Conservation (phyloP, 2,888 invertebrate species). For the Lithophane ornitopus region DNA sequence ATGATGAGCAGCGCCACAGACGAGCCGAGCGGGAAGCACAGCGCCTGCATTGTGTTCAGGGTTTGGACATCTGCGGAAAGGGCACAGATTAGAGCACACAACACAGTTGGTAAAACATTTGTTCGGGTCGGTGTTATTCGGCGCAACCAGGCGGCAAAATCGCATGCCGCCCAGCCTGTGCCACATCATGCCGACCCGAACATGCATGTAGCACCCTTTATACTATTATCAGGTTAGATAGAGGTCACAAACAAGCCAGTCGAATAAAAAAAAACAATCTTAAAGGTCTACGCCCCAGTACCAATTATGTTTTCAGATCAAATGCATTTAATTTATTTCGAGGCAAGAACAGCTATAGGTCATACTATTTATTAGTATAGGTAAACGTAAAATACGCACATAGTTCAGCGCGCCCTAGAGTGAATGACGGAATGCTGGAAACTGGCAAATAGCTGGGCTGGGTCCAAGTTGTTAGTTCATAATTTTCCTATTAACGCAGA, state of each 20-base stretch:
- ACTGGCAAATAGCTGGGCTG: too few species aligned
- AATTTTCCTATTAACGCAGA: neutral
- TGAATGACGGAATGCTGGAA: neutral
- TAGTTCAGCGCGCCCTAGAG: neutral
- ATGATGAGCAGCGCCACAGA: constrained; percentile 98
- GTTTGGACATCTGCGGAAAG: constrained; percentile 94
- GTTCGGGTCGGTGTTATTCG: neutral
- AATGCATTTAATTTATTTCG: constrained; percentile 7
- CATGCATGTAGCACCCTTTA: neutral
- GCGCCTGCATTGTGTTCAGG: constrained; percentile 98
- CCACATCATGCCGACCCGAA: neutral
- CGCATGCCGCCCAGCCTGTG: neutral
- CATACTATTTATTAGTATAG: neutral
- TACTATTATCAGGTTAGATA: neutral
- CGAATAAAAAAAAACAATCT: neutral
- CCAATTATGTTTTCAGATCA: neutral
- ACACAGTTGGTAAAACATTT: neutral
- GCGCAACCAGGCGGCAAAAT: neutral
- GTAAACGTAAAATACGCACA: neutral
- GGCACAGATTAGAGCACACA: neutral
- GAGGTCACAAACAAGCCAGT: neutral
- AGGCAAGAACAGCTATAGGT: neutral
- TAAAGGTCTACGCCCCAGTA: neutral
- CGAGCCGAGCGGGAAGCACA: constrained; percentile 98
- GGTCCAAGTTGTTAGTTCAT: neutral